Base-by-base conservation (phyloP, 2,113 vertebrate species). In the Megalops atlanticus region DNA sequence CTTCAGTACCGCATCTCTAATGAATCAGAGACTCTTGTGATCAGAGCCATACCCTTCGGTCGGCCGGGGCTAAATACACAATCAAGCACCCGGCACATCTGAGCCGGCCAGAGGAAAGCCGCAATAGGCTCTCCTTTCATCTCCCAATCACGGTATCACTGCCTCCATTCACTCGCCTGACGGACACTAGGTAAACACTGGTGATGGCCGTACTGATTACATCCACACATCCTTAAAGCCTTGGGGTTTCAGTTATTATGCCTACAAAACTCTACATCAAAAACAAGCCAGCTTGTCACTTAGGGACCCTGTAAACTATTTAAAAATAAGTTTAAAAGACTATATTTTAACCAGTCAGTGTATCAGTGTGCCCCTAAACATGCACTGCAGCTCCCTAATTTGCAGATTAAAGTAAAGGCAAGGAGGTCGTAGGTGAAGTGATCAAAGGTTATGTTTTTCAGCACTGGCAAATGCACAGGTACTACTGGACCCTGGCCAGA, bases 401-500 rank as follows among this genome's bases (percentile, higher is more conserved):
- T n/a, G n/a, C n/a, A n/a, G n/a, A n/a, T n/a, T n/a, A n/a, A n/a
- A n/a, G n/a, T n/a, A n/a, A n/a, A n/a, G n/a, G n/a, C 11, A 36
- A 77, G 52, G 52, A 77, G 33, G 2, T 18, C 0, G 49, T 24
- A 49, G 38, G 49, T 49, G 6, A 52, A 39, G 45, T 38, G 31
- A 45, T 36, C 35, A 64, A 64, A 27, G 36, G 47, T 27, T 36
- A 6, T 0, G 12, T 47, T 47, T 5, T 24, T 0, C 0, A 14
- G 33, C 43, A 3, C 80, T 36, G 80, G 84, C 45, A 58, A 68
- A 49, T 49, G 73, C 71, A 84, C 18, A 79, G 31, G 76, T 72
- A 83, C 33, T 84, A 86, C 85, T 86, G 35, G 6, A 64, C 4
- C 27, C 6, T 10, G 18, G 27, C 36, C 80, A 4, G 77, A 18